Evolutionary conservation across 2,797 vertebrate species (phyloP).

Genomic region (Sebastes minor): DNA sequence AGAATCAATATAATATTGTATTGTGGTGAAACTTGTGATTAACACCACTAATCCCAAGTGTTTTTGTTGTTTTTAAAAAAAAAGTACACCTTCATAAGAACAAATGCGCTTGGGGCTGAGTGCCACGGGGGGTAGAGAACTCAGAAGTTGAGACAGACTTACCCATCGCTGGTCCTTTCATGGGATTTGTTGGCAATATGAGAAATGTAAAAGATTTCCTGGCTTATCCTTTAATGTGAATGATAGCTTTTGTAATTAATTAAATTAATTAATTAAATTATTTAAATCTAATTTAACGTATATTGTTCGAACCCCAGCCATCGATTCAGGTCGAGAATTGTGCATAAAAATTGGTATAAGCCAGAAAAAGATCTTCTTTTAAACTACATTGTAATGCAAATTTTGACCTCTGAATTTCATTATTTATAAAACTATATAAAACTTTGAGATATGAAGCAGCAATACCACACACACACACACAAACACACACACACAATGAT

Average conservation of each 20-base stretch:
- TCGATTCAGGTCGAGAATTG: neutral
- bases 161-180: neutral
- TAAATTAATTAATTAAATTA: neutral
- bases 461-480: neutral
- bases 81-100: neutral
- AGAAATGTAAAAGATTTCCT: neutral
- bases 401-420: neutral
- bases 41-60: no score
- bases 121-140: neutral
- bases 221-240: neutral
- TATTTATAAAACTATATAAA: constrained; percentile 18
- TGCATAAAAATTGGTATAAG: no score
- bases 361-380: neutral
- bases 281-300: constrained; percentile 11
- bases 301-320: neutral
- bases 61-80: neutral
- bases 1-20: no score
- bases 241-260: neutral
- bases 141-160: no score
- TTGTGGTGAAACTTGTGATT: no score
- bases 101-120: neutral
- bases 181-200: neutral
- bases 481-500: neutral
- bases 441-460: neutral
- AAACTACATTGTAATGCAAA: neutral